Conservation (phyloP, 2,888 invertebrate genomes). For the Erebia epiphron region DNA sequence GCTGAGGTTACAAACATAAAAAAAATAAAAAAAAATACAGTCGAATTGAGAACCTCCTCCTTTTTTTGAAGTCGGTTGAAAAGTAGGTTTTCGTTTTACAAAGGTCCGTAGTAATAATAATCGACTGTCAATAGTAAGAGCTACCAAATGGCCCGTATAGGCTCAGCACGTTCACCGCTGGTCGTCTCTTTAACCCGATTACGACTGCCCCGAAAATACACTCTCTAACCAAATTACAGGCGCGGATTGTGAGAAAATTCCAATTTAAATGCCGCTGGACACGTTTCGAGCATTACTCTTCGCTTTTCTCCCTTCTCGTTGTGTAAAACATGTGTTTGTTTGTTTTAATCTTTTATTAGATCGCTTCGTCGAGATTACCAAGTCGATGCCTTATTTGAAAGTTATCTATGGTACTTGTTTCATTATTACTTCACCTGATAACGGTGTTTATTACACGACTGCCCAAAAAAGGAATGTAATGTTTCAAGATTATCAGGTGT, state of each 20-base stretch:
- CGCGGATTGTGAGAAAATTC: conserved; percentile 47
- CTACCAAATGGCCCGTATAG: conserved; percentile 42
- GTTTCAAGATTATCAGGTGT: too few species aligned
- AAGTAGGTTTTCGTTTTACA: neutral
- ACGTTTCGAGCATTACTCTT: conserved; percentile 29
- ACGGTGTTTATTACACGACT: neutral
- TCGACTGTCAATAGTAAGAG: conserved; percentile 24
- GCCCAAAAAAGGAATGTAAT: too few species aligned
- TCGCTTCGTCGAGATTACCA: neutral
- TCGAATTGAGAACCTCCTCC: too few species aligned
- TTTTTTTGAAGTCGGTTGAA: too few species aligned
- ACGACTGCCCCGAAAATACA: conserved; percentile 59
- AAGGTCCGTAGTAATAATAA: neutral
- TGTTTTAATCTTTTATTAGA: conserved; percentile 12
- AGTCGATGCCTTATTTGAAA: neutral
- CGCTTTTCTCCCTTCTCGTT: conserved; percentile 18
- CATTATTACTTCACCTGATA: too few species aligned
- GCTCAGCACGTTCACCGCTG: conserved; percentile 57
- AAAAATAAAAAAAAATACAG: too few species aligned
- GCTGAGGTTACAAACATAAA: too few species aligned
- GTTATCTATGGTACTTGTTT: neutral
- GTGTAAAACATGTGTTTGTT: conserved; percentile 22
- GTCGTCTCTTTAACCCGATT: conserved; percentile 62
- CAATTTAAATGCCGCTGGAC: conserved; percentile 41
- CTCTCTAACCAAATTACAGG: conserved; percentile 57